A percentile compares a stretch with the other conserved stretches of the same genome.
These are phyloP conservation scores for Arvicanthis niloticus DNA, from an alignment of 2,113 vertebrate species.

Conservation along the genomic window DNA sequence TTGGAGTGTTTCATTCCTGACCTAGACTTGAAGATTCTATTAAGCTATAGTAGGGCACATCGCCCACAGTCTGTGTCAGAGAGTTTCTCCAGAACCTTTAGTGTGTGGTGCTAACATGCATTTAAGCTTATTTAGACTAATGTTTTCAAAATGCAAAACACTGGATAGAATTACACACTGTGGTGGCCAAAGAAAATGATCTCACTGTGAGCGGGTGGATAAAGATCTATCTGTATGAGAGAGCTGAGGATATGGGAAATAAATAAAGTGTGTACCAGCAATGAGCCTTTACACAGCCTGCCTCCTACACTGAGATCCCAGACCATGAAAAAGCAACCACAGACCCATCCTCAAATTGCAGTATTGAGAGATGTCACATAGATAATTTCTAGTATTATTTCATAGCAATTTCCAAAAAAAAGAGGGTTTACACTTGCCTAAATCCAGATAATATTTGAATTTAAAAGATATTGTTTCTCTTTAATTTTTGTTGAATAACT, in stretches of 20 bases:
- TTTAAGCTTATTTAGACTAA: constrained; percentile 71
- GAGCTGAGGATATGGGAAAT: constrained; percentile 79
- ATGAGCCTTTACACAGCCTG: constrained; percentile 71
- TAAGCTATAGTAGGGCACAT: constrained; percentile 73
- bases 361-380: constrained; percentile 74
- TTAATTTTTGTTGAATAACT: constrained; percentile 75
- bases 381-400: constrained; percentile 64
- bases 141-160: constrained; percentile 80
- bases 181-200: constrained; percentile 75
- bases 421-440: constrained; percentile 71
- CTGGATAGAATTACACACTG: constrained; percentile 2
- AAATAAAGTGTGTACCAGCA: constrained; percentile 75
- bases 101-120: constrained; percentile 54
- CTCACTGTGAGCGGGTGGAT: constrained; percentile 71
- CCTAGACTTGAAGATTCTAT: constrained; percentile 78
- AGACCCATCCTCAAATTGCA: constrained; percentile 63
- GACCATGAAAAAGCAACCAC: constrained; percentile 78
- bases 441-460: constrained; percentile 76
- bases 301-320: constrained; percentile 70
- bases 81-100: constrained; percentile 65
- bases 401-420: constrained; percentile 79
- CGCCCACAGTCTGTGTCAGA: constrained; percentile 78
- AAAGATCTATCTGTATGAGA: constrained; percentile 78
- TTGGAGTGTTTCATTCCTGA: constrained; percentile 84
- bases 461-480: constrained; percentile 71